Evolutionary conservation across 2,888 invertebrate genomes (phyloP), one percentile per base, ranked within the genome.

Genomic region (Athetis lepigone): DNA sequence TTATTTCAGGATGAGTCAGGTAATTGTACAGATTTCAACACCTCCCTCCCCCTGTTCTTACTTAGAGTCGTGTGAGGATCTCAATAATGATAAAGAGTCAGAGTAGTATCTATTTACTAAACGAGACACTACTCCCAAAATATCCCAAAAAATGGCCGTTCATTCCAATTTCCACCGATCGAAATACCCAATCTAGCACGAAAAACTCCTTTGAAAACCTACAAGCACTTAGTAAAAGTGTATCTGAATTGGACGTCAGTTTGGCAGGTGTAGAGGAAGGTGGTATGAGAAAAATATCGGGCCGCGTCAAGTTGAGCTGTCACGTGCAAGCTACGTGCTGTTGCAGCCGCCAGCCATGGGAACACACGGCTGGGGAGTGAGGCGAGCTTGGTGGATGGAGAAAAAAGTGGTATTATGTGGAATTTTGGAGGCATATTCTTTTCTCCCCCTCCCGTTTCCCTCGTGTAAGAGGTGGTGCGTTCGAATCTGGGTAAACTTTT

Each of bases 261-360:
- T 68, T 67, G 75, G 69, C 79, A 77, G 79, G 77, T 75, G 75
- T 61, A 70, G 61, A 69, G 61, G 66, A 62, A 77, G 83, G 80
- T 79, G 79, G 81, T 81, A 84, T 83, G 82, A 85, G 87, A 88
- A 88, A 89, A 89, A 89, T 88, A 88, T 85, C 84, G 65, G 63
- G 75, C 68, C 71, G 67, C 80, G 80, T 81, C 84, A 82, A 76
- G 72, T 77, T 61, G 79, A 67, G 81, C 87, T 86, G 88, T 88
- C 88, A 88, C 86, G 85, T 84, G 79, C 88, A 85, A 36, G 56
- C 72, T 81, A 85, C 85, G 85, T 87, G 83, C 76, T 79, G 50
- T 69, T 63, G 67, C 61, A 61, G 62, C 64, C 51, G 23, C 70
- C 36, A 70, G 70, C 70, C 23, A 25, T 7, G 13, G 39, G 8